Evolutionary conservation across 2,113 vertebrate species (phyloP).

Genomic region (Pycnonotus jocosus): DNA sequence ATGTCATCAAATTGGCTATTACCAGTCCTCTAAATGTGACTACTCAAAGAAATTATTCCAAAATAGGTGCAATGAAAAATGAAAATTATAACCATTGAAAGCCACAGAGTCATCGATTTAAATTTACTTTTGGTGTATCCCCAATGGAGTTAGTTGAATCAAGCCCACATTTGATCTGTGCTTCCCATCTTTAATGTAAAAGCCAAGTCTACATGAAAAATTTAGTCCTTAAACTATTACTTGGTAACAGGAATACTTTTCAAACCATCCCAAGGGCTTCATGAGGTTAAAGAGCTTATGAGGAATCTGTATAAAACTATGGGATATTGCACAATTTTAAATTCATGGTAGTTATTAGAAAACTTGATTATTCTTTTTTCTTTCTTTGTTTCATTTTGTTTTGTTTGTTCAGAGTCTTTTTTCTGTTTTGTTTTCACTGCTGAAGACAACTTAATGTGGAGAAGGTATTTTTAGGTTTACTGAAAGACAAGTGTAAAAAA

Average conservation of each 20-base stretch:
- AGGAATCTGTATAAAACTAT: neutral
- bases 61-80: neutral
- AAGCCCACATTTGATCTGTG: neutral
- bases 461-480: neutral
- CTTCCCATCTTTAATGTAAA: neutral
- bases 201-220: neutral
- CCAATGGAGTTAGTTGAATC: neutral
- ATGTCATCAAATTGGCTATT: neutral
- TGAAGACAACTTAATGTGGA: neutral
- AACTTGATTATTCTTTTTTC: neutral
- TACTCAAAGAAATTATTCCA: neutral
- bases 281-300: neutral
- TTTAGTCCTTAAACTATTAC: neutral
- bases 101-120: neutral
- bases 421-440: neutral
- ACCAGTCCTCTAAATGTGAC: neutral
- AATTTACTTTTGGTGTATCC: neutral
- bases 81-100: neutral
- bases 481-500: neutral
- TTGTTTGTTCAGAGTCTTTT: neutral
- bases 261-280: neutral
- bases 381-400: neutral
- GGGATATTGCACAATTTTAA: neutral
- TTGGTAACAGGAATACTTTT: neutral
- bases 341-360: neutral